These are phyloP conservation scores for Semicossyphus pulcher DNA, from an alignment of 2,113 vertebrate species.

Conservation along the genomic window DNA sequence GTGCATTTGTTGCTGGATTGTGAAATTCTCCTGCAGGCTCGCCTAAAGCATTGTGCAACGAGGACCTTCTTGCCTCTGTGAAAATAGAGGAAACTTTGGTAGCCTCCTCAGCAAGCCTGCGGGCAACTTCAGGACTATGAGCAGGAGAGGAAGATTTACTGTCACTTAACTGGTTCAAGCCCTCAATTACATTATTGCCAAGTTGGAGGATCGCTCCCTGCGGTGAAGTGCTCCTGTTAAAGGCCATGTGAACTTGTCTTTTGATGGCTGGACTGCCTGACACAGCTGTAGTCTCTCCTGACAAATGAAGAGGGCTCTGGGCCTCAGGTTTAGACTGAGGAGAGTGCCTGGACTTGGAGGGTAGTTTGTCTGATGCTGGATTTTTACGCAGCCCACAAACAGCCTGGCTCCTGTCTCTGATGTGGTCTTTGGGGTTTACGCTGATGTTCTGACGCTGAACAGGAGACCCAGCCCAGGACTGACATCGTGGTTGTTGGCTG, in stretches of 20 bases:
- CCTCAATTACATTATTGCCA: conserved; percentile 70
- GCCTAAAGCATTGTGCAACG: conserved; percentile 67
- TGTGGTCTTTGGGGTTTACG: conserved; percentile 32
- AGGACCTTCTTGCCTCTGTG: conserved; percentile 66
- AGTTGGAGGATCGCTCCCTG: conserved; percentile 61
- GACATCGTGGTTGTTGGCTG: conserved; percentile 74
- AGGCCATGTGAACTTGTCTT: conserved; percentile 30
- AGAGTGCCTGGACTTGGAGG: conserved; percentile 50
- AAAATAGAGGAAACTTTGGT: conserved; percentile 75
- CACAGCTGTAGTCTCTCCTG: conserved; percentile 22
- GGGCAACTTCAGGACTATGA: conserved; percentile 76
- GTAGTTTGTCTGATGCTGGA: conserved; percentile 60
- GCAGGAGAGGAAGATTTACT: conserved; percentile 72
- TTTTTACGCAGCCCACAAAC: conserved; percentile 53
- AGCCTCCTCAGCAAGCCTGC: conserved; percentile 74
- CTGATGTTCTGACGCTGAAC: conserved; percentile 60
- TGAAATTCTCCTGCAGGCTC: conserved; percentile 43
- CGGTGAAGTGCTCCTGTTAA: conserved; percentile 48
- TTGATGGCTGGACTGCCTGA: conserved; percentile 41
- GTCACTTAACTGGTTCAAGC: conserved; percentile 83
- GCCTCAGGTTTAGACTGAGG: conserved; percentile 24
- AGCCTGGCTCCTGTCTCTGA: conserved; percentile 25
- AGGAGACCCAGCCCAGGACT: conserved; percentile 82
- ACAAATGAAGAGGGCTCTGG: conserved; percentile 52
- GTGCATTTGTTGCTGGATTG: conserved; percentile 62